phyloP scores from a whole-genome alignment of 2,888 invertebrate species.

The Himalopsyche kuldschensis region DNA sequence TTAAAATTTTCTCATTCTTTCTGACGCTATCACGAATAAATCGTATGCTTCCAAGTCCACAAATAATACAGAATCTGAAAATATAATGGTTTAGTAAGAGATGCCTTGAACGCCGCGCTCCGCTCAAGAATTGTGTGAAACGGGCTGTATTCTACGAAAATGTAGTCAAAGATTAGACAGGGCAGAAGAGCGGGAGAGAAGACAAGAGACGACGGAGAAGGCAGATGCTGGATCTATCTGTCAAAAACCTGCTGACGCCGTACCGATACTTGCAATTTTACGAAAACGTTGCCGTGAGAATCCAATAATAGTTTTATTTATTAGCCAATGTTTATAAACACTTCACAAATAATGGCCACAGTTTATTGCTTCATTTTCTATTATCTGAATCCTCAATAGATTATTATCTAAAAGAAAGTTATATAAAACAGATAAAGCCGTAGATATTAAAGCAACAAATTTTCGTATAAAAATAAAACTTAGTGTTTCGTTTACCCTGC shows the following conservation, averaged over 20 bases:
- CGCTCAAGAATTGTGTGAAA: constrained; percentile 37
- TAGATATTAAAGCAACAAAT: too few relatives aligned
- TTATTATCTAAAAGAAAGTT: too few relatives aligned
- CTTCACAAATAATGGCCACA: too few relatives aligned
- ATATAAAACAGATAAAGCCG: too few relatives aligned
- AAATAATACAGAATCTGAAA: constrained; percentile 40
- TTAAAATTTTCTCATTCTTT: not conserved
- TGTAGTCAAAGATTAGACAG: constrained; percentile 25
- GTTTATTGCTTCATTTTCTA: too few relatives aligned
- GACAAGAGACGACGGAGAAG: not conserved
- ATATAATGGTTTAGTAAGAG: constrained; percentile 39
- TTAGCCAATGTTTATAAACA: too few relatives aligned
- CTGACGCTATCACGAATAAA: constrained; percentile 15
- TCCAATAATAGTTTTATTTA: too few relatives aligned
- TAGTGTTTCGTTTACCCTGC: too few relatives aligned
- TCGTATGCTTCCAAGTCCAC: constrained; percentile 26
- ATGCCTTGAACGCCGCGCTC: constrained; percentile 27
- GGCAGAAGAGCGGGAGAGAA: constrained; percentile 7
- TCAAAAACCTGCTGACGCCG: not conserved
- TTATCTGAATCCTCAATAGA: too few relatives aligned
- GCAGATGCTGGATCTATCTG: not conserved
- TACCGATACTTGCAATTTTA: not conserved
- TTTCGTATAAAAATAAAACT: too few relatives aligned
- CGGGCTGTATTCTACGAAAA: constrained; percentile 39
- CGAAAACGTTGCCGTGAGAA: not conserved